phyloP scores from a whole-genome alignment of 2,888 invertebrate genomes.

The Melanargia galathea region DNA sequence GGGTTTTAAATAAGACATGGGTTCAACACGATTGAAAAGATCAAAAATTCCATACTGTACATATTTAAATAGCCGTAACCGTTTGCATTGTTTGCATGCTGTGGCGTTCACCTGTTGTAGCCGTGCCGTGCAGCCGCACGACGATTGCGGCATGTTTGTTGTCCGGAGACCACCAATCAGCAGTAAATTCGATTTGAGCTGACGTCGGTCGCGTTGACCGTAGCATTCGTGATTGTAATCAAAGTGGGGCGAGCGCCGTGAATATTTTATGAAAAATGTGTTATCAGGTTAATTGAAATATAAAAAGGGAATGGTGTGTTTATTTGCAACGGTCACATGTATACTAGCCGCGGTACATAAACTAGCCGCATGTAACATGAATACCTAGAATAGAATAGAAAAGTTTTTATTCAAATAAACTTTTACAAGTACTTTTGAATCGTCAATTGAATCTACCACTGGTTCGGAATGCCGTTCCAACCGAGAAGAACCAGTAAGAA shows the following conservation, averaged over 20 bases:
- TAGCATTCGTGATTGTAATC: conserved; percentile 21
- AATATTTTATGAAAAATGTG: conserved; percentile 26
- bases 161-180: conserved; percentile 24
- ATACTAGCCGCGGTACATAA: not conserved
- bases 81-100: not conserved
- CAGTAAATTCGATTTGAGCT: conserved; percentile 25
- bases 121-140: conserved; percentile 2
- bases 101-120: conserved; percentile 18
- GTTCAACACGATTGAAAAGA: too few species aligned
- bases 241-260: conserved; percentile 15
- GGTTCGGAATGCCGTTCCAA: too few species aligned
- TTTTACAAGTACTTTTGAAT: too few species aligned
- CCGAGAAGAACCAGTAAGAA: too few species aligned
- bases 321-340: conserved; percentile 4
- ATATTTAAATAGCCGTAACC: too few species aligned
- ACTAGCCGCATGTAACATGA: too few species aligned
- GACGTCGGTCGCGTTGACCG: conserved; percentile 17
- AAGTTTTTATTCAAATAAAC: too few species aligned
- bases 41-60: too few species aligned
- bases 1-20: too few species aligned
- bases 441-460: too few species aligned
- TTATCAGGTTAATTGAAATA: conserved; percentile 19
- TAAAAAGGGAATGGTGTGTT: conserved; percentile 6
- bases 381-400: too few species aligned
- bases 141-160: conserved; percentile 21